A percentile compares a stretch with the other conserved stretches of the same genome.
Conservation (phyloP, 1,140 invertebrate genomes). For the Chymomyza costata region DNA sequence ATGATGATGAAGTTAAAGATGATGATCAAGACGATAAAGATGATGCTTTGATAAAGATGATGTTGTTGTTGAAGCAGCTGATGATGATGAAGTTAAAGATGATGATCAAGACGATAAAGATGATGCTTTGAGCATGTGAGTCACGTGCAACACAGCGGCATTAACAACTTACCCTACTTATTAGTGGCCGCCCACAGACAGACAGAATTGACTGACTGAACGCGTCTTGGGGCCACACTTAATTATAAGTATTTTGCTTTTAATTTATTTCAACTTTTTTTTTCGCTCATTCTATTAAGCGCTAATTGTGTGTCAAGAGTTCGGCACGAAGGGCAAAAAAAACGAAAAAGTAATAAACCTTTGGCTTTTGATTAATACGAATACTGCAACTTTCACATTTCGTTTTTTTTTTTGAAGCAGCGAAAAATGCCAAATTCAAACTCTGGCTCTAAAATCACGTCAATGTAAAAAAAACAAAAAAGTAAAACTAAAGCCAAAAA, state of each 20-base stretch:
- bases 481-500: conserved; percentile 23
- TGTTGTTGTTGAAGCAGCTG: no score
- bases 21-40: no score
- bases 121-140: no score
- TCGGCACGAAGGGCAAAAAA: conserved; percentile 11
- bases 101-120: no score
- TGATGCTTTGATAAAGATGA: no score
- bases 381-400: conserved; percentile 48
- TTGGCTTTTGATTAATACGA: no score
- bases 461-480: conserved; percentile 27
- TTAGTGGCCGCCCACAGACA: conserved; percentile 25
- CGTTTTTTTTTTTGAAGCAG: no score
- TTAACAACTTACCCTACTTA: no score
- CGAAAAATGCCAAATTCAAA: conserved; percentile 2
- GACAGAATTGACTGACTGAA: conserved; percentile 13
- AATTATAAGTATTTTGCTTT: neutral
- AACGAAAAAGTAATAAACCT: neutral
- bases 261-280: conserved; percentile 10
- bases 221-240: neutral
- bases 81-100: no score
- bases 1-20: no score
- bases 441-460: conserved; percentile 35
- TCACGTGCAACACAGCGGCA: neutral
- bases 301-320: conserved; percentile 38
- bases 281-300: conserved; percentile 24